phyloP scores from a whole-genome alignment of 2,888 invertebrate genomes.

The Tanypteryx hageni region DNA sequence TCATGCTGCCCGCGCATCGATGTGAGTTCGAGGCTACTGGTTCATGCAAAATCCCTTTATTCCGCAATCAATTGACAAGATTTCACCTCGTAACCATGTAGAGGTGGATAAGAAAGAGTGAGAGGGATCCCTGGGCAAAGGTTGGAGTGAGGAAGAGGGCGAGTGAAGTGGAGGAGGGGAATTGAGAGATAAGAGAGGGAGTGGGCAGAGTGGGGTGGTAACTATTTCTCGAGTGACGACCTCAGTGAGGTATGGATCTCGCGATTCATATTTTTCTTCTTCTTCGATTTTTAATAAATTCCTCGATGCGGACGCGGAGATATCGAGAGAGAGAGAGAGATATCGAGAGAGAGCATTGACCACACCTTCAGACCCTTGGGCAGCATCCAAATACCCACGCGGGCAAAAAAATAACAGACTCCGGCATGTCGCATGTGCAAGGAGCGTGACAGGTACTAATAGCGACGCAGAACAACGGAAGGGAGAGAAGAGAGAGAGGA shows the following conservation, averaged over 20 bases:
- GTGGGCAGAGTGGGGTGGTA: neutral
- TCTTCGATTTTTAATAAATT: conserved; percentile 14
- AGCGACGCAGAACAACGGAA: neutral
- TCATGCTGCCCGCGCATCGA: too few species aligned
- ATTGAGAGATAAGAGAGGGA: neutral
- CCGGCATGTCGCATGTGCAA: neutral
- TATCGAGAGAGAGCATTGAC: conserved; percentile 27
- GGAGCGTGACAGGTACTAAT: neutral
- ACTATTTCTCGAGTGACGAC: neutral
- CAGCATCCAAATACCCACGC: conserved; percentile 3
- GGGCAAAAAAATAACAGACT: neutral
- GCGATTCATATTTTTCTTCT: neutral
- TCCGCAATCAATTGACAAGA: too few species aligned
- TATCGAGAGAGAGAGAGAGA: neutral
- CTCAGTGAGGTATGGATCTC: neutral
- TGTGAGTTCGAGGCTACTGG: too few species aligned
- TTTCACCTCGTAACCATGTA: too few species aligned
- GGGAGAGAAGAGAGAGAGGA: neutral
- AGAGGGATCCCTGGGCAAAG: too few species aligned
- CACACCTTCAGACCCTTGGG: conserved; percentile 33
- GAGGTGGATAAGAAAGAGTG: too few species aligned
- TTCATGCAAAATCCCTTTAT: too few species aligned
- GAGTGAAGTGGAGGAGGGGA: neutral
- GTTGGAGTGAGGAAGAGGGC: neutral
- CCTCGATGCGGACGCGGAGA: conserved; percentile 11